phyloP scores from a whole-genome alignment of 1,140 invertebrate species.

The Venturia canescens region DNA sequence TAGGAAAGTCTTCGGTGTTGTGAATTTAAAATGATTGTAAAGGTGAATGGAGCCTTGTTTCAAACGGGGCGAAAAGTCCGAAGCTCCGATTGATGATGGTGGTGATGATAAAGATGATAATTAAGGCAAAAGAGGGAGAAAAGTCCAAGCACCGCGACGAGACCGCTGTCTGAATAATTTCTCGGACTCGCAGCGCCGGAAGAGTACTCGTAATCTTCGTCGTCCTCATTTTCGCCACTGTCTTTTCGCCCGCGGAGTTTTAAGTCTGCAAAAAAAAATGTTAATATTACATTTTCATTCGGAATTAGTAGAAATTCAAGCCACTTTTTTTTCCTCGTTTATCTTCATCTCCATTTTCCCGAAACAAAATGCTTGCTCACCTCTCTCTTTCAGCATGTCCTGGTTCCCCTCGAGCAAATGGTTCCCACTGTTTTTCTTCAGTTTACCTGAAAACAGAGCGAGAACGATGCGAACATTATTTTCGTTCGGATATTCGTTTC shows the following conservation, averaged over 20 bases:
- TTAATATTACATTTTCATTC: conserved; percentile 28
- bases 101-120: conserved; percentile 65
- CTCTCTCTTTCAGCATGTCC: conserved; percentile 73
- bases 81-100: conserved; percentile 68
- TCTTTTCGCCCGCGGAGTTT: conserved; percentile 69
- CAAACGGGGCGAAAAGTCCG: conserved; percentile 69
- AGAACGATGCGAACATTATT: conserved; percentile 27
- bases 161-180: conserved; percentile 49
- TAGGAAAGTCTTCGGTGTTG: background rate
- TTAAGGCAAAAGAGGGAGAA: conserved; percentile 64
- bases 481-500: background rate
- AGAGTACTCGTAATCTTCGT: conserved; percentile 70
- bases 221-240: conserved; percentile 60
- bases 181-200: conserved; percentile 54
- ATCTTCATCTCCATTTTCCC: background rate
- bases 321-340: background rate
- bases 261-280: conserved; percentile 64
- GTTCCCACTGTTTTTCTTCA: conserved; percentile 71
- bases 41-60: conserved; percentile 53
- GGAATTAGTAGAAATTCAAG: background rate
- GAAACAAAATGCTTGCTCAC: conserved; percentile 56
- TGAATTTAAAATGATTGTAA: background rate
- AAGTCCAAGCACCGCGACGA: conserved; percentile 56
- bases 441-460: conserved; percentile 68
- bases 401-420: conserved; percentile 73